phyloP scores from a whole-genome alignment of 2,888 invertebrate genomes.

The Drosophila differens region DNA sequence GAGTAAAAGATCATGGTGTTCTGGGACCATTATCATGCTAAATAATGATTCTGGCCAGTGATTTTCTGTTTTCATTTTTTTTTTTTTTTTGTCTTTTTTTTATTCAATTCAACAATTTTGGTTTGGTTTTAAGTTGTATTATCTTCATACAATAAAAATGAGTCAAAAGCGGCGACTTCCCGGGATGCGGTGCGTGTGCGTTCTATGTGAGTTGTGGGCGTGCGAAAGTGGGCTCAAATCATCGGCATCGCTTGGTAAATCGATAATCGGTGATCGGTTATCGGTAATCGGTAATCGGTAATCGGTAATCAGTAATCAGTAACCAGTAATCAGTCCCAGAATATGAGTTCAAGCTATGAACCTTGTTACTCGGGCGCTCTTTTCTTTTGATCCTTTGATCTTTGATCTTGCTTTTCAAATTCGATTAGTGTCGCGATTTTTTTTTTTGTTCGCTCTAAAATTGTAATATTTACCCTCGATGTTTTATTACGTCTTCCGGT shows the following conservation, averaged over 20 bases:
- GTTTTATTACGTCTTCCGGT: conserved; percentile 91
- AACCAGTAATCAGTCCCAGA: conserved; percentile 24
- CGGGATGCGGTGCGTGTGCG: conserved; percentile 35
- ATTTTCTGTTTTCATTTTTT: conserved; percentile 29
- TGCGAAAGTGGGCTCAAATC: conserved; percentile 40
- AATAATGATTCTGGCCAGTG: conserved; percentile 55
- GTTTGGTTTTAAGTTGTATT: conserved; percentile 12
- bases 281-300: conserved; percentile 4
- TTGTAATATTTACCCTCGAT: conserved; percentile 87
- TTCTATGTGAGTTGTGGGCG: conserved; percentile 52
- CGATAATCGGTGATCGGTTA: conserved; percentile 5
- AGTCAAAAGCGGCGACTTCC: conserved; percentile 70
- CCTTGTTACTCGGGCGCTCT: conserved; percentile 51
- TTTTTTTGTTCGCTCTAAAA: conserved; percentile 64
- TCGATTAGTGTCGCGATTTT: conserved; percentile 54
- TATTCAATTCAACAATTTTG: conserved; percentile 29
- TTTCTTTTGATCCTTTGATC: conserved; percentile 74
- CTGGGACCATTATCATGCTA: conserved; percentile 44
- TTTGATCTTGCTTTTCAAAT: conserved; percentile 66
- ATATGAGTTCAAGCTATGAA: conserved; percentile 34
- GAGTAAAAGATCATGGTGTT: conserved; percentile 47
- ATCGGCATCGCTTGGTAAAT: conserved; percentile 39
- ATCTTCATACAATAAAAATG: conserved; percentile 70
- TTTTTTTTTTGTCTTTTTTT: conserved; percentile 35
- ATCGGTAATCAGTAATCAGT: conserved; percentile 23